Evolutionary conservation across 2,113 vertebrate species (phyloP).

Genomic region (Gymnogyps californianus): DNA sequence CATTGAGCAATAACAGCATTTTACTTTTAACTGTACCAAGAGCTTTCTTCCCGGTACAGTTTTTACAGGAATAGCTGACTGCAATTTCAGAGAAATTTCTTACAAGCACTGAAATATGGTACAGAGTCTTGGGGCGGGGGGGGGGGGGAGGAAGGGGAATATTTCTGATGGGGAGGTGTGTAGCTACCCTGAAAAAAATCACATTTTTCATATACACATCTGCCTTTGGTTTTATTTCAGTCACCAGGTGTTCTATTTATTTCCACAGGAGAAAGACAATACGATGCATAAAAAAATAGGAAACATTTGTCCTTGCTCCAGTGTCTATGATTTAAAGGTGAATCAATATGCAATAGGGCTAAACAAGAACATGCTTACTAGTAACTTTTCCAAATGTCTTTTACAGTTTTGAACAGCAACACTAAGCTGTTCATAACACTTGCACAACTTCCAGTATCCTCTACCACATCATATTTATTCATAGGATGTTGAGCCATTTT

Average conservation of each 20-base stretch:
- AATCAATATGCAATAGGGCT: neutral
- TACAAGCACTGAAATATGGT: neutral
- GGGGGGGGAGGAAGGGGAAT: accelerated
- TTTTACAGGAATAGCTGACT: constrained; percentile 1
- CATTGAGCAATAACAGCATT: constrained; percentile 31
- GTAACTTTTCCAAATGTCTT: neutral
- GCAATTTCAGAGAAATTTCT: constrained; percentile 18
- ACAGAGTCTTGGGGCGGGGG: neutral
- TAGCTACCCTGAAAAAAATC: neutral
- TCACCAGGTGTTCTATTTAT: neutral
- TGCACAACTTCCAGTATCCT: constrained; percentile 18
- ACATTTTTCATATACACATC: neutral
- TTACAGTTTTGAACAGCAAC: constrained; percentile 2
- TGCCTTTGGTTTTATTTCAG: neutral
- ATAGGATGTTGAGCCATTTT: constrained; percentile 48
- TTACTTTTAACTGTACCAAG: neutral
- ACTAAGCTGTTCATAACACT: constrained; percentile 5
- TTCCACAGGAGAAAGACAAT: neutral
- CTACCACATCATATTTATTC: constrained; percentile 53
- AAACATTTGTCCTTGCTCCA: neutral
- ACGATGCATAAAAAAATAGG: neutral
- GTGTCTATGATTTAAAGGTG: neutral
- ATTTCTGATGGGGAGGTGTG: neutral
- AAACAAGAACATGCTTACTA: neutral
- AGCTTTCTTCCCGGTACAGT: neutral